Base-by-base conservation (phyloP, 2,888 invertebrate species). In the Matsumyia berberina region DNA sequence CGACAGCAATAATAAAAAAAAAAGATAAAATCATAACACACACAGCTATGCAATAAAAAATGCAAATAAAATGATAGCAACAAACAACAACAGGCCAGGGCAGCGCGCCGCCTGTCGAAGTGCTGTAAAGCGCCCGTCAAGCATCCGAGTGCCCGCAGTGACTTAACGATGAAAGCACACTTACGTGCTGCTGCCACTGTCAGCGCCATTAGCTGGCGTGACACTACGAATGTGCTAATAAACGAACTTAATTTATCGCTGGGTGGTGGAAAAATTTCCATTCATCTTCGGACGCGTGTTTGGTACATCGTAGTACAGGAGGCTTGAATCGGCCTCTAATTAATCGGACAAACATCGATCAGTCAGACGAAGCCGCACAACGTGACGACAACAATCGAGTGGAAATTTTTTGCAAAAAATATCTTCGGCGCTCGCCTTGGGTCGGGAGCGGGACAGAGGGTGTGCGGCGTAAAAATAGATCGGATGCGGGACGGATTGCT, bases 271-370 rank as follows among this genome's bases (percentile, higher is more conserved):
- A 83, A 83, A 78, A 78, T 79, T 83, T 83, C 83, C 83, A 83
- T 83, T 83, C 83, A 83, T 83, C 83, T 58, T 83, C 69, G 73
- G 83, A 64, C 83, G 83, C 83, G 83, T 83, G 83, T 79, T 79
- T 74, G 83, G 79, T 83, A 79, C 78, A 62, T 67, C 66, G 67
- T 53, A 74, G 64, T 33, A 74, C 74, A 80, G 74, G 69, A 80
- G 69, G 73, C 72, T 66, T 60, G 64, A 80, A 76, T 74, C 70
- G 69, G 66, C 24, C 60, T 58, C 70, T 85, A 85, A 85, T 79
- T 80, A 74, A 76, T 76, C 58, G 39, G 58, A 60, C 74, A 85
- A 85, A 85, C 80, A 85, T 78, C 78, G 69, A 70, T 74, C 74
- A 57, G 53, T 66, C 58, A 62, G 79, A 70, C 80, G 74, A 46